Conservation (phyloP, 2,797 vertebrate genomes). For the Gymnopithys bicolor region DNA sequence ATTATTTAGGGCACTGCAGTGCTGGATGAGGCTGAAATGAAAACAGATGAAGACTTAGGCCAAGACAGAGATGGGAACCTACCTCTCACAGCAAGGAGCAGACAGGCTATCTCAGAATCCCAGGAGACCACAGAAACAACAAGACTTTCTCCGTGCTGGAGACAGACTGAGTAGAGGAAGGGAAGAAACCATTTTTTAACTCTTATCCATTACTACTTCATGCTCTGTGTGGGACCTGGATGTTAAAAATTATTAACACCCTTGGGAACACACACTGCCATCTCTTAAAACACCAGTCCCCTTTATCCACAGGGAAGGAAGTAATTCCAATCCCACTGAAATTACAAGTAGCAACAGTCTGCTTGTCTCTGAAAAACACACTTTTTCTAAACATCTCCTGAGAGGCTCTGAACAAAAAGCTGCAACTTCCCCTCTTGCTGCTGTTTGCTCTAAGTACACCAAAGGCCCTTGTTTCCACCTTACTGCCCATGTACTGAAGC, state of each 20-base stretch:
- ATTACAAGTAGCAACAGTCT: neutral
- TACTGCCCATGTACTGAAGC: conserved; percentile 40
- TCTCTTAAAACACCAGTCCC: neutral
- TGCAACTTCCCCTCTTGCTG: neutral
- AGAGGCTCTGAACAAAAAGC: conserved; percentile 1
- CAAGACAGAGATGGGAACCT: neutral
- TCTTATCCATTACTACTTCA: neutral
- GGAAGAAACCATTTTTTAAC: neutral
- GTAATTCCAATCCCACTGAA: neutral
- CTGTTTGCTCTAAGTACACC: conserved; percentile 6
- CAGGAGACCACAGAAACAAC: neutral
- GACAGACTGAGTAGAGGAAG: neutral
- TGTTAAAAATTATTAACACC: neutral
- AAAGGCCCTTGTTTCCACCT: conserved; percentile 41
- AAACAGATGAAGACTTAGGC: neutral
- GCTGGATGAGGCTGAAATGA: neutral
- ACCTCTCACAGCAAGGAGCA: neutral
- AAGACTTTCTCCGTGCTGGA: neutral
- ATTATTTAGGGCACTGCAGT: conserved; percentile 30
- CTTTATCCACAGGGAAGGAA: neutral
- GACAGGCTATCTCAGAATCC: neutral
- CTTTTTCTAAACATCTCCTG: neutral
- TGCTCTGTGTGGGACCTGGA: neutral
- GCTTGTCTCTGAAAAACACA: neutral
- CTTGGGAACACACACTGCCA: neutral